Base-by-base conservation (phyloP, 2,888 invertebrate genomes). In the Malacosoma neustria region DNA sequence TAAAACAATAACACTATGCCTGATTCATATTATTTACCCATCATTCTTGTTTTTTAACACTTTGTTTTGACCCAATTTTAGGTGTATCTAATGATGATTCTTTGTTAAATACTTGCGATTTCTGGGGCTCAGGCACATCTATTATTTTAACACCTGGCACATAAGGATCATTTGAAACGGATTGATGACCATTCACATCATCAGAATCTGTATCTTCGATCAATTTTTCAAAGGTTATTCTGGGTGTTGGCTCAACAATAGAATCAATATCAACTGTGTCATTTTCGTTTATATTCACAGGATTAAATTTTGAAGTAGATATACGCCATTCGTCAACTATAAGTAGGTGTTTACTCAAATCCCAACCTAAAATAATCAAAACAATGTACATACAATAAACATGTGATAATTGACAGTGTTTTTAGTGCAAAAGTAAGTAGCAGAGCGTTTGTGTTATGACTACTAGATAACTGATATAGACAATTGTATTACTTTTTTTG, bases 321-420 rank as follows among this genome's bases (percentile, higher is more conserved):
- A 73, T 22, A 9, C 90, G 87, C 88, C 89, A 91, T 57, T 89
- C 88, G 35, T 88, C 89, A 2, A 88, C 76, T 35, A 87, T 66
- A 13, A 91, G 54, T 13, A 90, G 72, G 63, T 90, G 89, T 42
- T 81, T 85, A 34, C 75, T 76, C 11, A 87, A 68, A 36, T 79
- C 72, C 91, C 91, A 91, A 34, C 89, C 91, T 91, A 57, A 31
- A 65, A 62, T n/a, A n/a, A n/a, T 41, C 45, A 45, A 39, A 36
- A 41, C 38, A 29, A 30, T 14, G 13, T 36, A 36, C 35, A 39
- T 37, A 9, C n/a, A n/a, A n/a, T n/a, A n/a, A n/a, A n/a, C n/a
- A n/a, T n/a, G n/a, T n/a, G n/a, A n/a, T n/a, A n/a, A n/a, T n/a
- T n/a, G n/a, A n/a, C n/a, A n/a, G n/a, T n/a, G n/a, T n/a, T n/a